Evolutionary conservation across 2,888 invertebrate genomes (phyloP).

Genomic region (Diarsia mendica): DNA sequence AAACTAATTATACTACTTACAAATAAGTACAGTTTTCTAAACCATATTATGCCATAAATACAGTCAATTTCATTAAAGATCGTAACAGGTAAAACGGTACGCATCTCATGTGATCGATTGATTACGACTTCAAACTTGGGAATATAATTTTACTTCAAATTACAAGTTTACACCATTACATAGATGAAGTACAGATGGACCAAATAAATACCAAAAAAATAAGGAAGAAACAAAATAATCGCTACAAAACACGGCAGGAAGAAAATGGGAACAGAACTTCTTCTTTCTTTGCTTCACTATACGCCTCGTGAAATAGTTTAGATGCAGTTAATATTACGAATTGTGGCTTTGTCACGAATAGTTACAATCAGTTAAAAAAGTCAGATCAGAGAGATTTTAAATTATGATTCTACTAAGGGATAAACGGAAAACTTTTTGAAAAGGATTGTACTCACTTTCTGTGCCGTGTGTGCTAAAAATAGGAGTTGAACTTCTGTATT

Average conservation of each 20-base stretch:
- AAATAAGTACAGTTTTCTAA: neutral
- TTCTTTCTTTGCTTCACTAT: neutral
- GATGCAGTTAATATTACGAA: neutral
- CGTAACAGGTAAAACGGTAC: neutral
- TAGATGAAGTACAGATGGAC: neutral
- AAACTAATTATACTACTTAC: neutral
- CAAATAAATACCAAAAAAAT: neutral
- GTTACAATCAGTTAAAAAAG: too few species aligned
- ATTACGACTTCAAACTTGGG: slow-evolving; percentile 19
- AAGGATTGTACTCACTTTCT: neutral
- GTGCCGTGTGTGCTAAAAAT: neutral
- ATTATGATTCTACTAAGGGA: neutral
- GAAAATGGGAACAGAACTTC: neutral
- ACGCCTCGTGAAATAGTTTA: neutral
- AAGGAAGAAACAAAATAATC: neutral
- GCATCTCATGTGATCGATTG: slow-evolving; percentile 17
- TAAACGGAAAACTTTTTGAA: neutral
- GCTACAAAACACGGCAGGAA: neutral
- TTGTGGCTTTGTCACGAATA: neutral
- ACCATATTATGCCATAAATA: neutral
- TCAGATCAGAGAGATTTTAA: too few species aligned
- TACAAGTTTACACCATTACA: neutral
- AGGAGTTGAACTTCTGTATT: slow-evolving; percentile 17
- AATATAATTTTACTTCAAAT: slow-evolving; percentile 23
- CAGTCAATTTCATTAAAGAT: neutral